phyloP scores from a whole-genome alignment of 2,113 vertebrate species.

The Pygathrix nemaeus region DNA sequence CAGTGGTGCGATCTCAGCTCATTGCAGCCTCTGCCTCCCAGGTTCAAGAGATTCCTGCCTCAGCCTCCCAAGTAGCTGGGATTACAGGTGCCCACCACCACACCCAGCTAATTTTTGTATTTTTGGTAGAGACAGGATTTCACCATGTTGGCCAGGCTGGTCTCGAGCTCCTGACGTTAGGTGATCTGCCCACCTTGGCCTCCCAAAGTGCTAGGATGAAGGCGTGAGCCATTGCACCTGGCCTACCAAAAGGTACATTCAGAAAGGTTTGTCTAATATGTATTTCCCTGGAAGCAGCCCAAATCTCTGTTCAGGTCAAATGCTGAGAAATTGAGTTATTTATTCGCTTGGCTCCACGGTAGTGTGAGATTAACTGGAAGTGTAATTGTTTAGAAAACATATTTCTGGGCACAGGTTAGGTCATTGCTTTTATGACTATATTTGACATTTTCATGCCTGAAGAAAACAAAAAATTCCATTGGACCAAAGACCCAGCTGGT shows the following conservation, averaged over 20 bases:
- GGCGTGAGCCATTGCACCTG: no score
- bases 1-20: no score
- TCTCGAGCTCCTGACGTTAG: no score
- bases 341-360: not conserved
- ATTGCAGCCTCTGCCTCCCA: no score
- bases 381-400: not conserved
- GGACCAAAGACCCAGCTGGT: not conserved
- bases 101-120: no score
- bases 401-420: not conserved
- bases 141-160: no score
- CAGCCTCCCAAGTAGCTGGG: no score
- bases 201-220: no score
- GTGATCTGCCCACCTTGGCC: no score
- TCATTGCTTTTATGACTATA: slow-evolving; percentile 23
- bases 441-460: not conserved
- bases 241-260: not conserved
- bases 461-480: not conserved
- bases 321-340: not conserved
- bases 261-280: not conserved
- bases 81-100: no score
- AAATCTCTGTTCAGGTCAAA: not conserved
- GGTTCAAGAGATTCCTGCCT: no score
- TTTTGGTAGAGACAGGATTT: no score
- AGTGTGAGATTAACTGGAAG: not conserved
- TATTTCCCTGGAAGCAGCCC: not conserved